Base-by-base conservation (phyloP, 1,140 invertebrate species). In the Caenorhabditis brenneri region DNA sequence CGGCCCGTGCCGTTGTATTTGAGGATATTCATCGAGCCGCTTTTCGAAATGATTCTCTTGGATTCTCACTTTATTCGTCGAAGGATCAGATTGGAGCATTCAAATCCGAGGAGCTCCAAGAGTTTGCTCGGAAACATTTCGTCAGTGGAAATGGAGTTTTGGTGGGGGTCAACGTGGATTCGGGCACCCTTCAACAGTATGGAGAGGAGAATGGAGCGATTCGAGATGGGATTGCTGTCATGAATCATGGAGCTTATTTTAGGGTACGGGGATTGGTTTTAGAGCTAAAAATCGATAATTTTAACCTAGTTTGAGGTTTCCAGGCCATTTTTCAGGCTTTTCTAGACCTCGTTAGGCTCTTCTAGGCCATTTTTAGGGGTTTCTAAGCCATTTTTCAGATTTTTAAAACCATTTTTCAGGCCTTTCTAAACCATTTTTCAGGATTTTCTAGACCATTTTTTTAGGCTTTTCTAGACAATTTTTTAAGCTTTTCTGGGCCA, bases 11-110 rank as follows among this genome's bases (percentile, higher is more conserved):
- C 36, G 29, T 82, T 27, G 29, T 88, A 6, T 55, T 90, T 24
- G 90, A 91, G 19, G 84, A 85, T 39, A 46, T 91, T 42, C 89
- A 90, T 83, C 83, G 85, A 7, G 88, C 89, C 31, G 90, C 89
- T 15, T 90, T 86, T 84, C 83, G 89, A n/a, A 90, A 89, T 60
- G 89, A 89, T 36, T 79, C 87, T 2, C 86, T 90, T 39, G 83
- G 83, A 15, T 88, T 87, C 69, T 65, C 88, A 7, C 27, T 88
- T 27, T 82, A 88, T n/a, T 74, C 89, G 2, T 39, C 69, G 7
- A 36, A 80, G 10, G 53, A 48, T 16, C 31, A 80, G 31, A 48
- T 85, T 79, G 84, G 84, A 16, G 39, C 60, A 58, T 60, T 60
- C 80, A 33, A 49, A 22, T 51, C 80, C 24, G 84, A 88, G 22